Percentiles rank a stretch among this genome's conserved stretches.
Conservation (phyloP, 2,797 vertebrate species). For the Trachops cirrhosus region DNA sequence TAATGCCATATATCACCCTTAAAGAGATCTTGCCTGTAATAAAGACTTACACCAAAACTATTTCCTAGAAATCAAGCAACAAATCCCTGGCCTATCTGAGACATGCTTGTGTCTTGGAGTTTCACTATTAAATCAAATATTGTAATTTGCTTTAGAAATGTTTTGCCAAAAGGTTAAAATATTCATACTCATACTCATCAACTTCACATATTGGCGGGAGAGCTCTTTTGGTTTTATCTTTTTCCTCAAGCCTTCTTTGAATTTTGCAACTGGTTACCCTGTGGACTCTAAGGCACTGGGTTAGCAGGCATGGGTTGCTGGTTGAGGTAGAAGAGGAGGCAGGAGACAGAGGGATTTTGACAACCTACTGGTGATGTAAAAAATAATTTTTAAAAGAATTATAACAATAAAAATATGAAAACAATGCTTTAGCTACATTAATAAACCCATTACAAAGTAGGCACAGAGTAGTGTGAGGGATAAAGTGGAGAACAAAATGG, state of each 20-base stretch:
- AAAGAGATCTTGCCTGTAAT: conserved; percentile 66
- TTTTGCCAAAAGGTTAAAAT: conserved; percentile 75
- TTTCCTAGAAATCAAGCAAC: conserved; percentile 68
- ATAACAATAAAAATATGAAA: neutral
- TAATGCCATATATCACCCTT: conserved; percentile 59
- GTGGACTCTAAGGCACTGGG: neutral
- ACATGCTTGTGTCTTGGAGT: conserved; percentile 38
- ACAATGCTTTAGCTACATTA: neutral
- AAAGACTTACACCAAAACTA: conserved; percentile 72
- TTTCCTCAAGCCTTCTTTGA: neutral
- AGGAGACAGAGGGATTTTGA: neutral
- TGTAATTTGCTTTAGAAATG: conserved; percentile 68
- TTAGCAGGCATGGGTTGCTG: neutral
- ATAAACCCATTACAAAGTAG: neutral
- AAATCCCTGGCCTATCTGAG: conserved; percentile 40
- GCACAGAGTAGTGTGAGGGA: fast-evolving
- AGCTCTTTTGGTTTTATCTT: neutral
- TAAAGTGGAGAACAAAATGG: neutral
- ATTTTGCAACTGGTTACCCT: neutral
- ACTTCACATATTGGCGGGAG: neutral
- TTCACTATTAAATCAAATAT: conserved; percentile 66
- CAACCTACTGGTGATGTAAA: neutral
- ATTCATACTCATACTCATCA: conserved; percentile 44
- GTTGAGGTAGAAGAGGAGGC: neutral
- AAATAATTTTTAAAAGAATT: neutral